These are phyloP conservation scores for Tetrax tetrax DNA, from an alignment of 2,113 vertebrate genomes.

Conservation along the genomic window DNA sequence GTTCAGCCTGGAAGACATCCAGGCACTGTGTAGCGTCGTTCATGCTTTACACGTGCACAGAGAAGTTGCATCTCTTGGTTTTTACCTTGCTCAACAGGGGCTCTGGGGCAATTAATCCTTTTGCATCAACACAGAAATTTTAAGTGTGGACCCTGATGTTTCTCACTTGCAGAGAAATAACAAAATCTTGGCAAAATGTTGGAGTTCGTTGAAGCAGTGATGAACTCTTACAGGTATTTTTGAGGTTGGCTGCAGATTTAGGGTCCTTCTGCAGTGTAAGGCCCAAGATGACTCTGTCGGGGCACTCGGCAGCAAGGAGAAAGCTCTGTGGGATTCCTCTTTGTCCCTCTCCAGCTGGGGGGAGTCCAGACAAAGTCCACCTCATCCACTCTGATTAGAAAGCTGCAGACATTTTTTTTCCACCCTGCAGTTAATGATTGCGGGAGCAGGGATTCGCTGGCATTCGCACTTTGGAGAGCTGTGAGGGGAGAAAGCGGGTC, in stretches of 20 bases:
- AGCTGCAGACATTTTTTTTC: background rate
- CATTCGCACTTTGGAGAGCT: background rate
- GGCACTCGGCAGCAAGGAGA: background rate
- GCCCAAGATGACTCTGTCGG: background rate
- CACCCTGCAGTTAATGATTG: background rate
- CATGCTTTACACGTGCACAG: background rate
- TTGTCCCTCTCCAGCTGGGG: background rate
- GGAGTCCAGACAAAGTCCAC: background rate
- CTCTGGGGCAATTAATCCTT: background rate
- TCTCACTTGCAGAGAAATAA: background rate
- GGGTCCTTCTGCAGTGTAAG: background rate
- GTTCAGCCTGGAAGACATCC: background rate
- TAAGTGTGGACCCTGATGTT: background rate
- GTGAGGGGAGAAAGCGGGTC: background rate
- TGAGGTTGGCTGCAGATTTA: background rate
- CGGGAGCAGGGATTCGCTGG: background rate
- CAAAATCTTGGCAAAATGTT: background rate
- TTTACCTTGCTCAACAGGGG: background rate
- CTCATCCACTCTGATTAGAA: background rate
- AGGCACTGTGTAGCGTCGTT: background rate
- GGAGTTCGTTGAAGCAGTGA: background rate
- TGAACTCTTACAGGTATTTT: background rate
- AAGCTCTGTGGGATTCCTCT: background rate
- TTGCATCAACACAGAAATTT: background rate
- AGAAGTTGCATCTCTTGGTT: background rate